These are phyloP conservation scores for Netelia fuscicornis DNA, from an alignment of 2,888 invertebrate genomes.

Conservation along the genomic window DNA sequence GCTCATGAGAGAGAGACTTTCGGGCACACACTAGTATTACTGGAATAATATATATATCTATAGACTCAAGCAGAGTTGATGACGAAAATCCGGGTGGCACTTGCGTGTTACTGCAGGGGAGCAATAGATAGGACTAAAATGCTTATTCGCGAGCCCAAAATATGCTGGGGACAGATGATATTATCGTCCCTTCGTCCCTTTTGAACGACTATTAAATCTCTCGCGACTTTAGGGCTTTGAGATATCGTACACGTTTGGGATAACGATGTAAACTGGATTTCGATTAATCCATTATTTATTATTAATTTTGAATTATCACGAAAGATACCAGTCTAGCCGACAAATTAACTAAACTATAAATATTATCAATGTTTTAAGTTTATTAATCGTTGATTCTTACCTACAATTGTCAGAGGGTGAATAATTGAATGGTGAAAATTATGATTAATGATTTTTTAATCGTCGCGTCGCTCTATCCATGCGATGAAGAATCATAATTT, in stretches of 20 bases:
- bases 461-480: background rate
- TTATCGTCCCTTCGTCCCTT: conserved; percentile 17
- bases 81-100: conserved; percentile 17
- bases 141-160: conserved; percentile 50
- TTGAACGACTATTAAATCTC: conserved; percentile 26
- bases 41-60: conserved; percentile 19
- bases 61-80: background rate
- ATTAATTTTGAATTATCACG: background rate
- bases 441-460: background rate
- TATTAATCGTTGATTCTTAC: too few relatives aligned
- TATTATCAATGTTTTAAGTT: too few relatives aligned
- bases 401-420: too few relatives aligned
- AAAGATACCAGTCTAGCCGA: background rate
- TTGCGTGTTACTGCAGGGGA: conserved; percentile 17
- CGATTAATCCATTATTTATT: conserved; percentile 5
- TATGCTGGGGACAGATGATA: conserved; percentile 35
- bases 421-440: background rate
- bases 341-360: too few relatives aligned
- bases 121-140: conserved; percentile 38
- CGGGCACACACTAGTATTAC: conserved; percentile 58
- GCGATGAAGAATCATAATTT: background rate
- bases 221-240: background rate
- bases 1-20: conserved; percentile 67
- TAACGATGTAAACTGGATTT: background rate
- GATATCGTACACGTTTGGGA: background rate